A percentile compares a stretch with the other conserved stretches of the same genome.
Conservation (phyloP, 2,113 vertebrate genomes). For the Hippocampus comes region DNA sequence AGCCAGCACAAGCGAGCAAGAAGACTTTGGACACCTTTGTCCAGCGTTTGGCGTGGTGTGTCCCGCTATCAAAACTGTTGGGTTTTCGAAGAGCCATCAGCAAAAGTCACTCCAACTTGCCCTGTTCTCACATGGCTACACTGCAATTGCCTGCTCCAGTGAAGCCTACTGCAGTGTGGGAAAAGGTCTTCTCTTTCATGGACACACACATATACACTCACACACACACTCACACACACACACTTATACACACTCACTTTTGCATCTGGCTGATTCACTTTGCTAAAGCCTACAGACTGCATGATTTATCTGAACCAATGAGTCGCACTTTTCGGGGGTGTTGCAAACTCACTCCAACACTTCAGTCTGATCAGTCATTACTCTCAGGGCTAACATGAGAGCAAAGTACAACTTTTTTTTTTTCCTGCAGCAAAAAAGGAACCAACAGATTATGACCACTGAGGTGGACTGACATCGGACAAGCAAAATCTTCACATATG, state of each 20-base stretch:
- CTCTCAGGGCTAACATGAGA: slow-evolving; percentile 27
- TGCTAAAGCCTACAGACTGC: slow-evolving; percentile 66
- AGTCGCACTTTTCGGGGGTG: slow-evolving; percentile 51
- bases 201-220: slow-evolving; percentile 63
- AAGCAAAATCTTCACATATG: too few species aligned
- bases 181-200: slow-evolving; percentile 75
- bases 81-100: slow-evolving; percentile 68
- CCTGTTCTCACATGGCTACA: slow-evolving; percentile 78
- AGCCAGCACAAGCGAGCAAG: slow-evolving; percentile 7
- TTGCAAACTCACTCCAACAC: slow-evolving; percentile 44
- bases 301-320: slow-evolving; percentile 72
- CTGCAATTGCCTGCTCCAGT: slow-evolving; percentile 81
- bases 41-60: slow-evolving; percentile 61
- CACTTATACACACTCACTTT: slow-evolving; percentile 46
- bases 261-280: slow-evolving; percentile 72
- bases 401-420: slow-evolving; percentile 3
- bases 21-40: slow-evolving; percentile 50
- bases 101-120: slow-evolving; percentile 76
- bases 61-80: slow-evolving; percentile 66
- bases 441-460: background rate
- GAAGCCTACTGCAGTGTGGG: slow-evolving; percentile 74
- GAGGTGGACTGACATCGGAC: background rate
- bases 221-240: slow-evolving; percentile 36
- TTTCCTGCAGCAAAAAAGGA: background rate
- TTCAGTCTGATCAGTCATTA: slow-evolving; percentile 34